phyloP scores from a whole-genome alignment of 2,797 vertebrate species.

The Paramormyrops hopkinsi region DNA sequence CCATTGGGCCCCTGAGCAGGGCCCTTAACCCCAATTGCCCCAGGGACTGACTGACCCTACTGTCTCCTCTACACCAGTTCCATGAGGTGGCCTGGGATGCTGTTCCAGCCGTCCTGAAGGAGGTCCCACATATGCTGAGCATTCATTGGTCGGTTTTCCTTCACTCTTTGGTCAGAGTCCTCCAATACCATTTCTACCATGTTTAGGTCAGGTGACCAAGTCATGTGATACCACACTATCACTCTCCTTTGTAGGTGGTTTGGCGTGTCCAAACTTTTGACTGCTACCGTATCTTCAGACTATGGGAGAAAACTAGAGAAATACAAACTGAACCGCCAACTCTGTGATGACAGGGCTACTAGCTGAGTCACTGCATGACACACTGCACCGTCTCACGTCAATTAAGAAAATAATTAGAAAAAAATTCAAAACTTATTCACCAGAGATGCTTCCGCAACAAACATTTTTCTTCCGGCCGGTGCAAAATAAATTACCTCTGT shows the following conservation, averaged over 20 bases:
- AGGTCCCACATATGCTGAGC: not conserved
- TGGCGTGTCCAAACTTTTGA: not conserved
- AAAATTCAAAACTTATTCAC: not conserved
- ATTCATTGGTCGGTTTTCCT: not conserved
- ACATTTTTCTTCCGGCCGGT: not conserved
- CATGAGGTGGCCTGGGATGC: not conserved
- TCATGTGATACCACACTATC: not conserved
- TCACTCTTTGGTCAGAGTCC: not conserved
- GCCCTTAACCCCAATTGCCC: not conserved
- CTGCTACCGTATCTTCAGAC: not conserved
- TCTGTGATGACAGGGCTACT: not conserved
- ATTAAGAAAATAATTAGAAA: not conserved
- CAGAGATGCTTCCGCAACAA: not conserved
- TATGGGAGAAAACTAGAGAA: not conserved
- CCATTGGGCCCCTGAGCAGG: not conserved
- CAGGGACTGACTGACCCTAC: not conserved
- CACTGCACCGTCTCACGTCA: not conserved
- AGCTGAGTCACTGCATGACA: not conserved
- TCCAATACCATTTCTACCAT: not conserved
- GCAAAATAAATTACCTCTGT: not conserved
- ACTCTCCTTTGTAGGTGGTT: not conserved
- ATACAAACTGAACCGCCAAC: not conserved
- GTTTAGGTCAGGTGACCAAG: not conserved
- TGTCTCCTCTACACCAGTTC: not conserved
- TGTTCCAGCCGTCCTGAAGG: not conserved